phyloP scores from a whole-genome alignment of 1,140 invertebrate species.

The Pemphigus obesinymphae region DNA sequence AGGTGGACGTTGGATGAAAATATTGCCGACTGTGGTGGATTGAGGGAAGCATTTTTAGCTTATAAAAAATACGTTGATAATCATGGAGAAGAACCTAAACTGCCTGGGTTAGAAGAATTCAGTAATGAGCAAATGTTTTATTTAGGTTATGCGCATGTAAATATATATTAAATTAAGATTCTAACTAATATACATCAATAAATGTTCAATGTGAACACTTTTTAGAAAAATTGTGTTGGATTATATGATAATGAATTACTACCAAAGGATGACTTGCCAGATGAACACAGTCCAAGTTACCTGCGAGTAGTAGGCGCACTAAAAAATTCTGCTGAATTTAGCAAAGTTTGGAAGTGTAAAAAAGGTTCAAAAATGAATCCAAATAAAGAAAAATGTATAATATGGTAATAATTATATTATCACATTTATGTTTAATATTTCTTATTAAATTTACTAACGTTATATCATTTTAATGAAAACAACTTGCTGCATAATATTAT shows the following conservation, averaged over 20 bases:
- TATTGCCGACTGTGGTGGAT: conserved; percentile 66
- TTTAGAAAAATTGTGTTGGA: too few relatives aligned
- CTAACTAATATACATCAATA: too few relatives aligned
- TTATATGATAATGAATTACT: too few relatives aligned
- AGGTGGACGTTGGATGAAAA: conserved; percentile 60
- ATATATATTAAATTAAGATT: conserved; percentile 27
- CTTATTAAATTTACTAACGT: too few relatives aligned
- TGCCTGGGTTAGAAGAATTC: conserved; percentile 58
- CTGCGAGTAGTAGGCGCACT: conserved; percentile 75
- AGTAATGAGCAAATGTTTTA: conserved; percentile 61
- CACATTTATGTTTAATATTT: too few relatives aligned
- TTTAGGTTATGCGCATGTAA: conserved; percentile 56
- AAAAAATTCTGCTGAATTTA: conserved; percentile 81
- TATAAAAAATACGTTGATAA: conserved; percentile 51
- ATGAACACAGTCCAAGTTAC: conserved; percentile 66
- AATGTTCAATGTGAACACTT: too few relatives aligned
- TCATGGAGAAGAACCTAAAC: conserved; percentile 55
- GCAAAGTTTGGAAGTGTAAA: conserved; percentile 72
- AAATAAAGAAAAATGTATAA: conserved; percentile 58
- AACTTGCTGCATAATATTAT: too few relatives aligned
- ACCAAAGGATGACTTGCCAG: too few relatives aligned
- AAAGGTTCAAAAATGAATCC: conserved; percentile 78
- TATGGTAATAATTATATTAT: conserved; percentile 49
- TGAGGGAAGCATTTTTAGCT: conserved; percentile 59
- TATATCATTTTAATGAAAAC: too few relatives aligned